These are phyloP conservation scores for Bombus pyrosoma DNA, from an alignment of 1,140 invertebrate genomes.

Conservation along the genomic window DNA sequence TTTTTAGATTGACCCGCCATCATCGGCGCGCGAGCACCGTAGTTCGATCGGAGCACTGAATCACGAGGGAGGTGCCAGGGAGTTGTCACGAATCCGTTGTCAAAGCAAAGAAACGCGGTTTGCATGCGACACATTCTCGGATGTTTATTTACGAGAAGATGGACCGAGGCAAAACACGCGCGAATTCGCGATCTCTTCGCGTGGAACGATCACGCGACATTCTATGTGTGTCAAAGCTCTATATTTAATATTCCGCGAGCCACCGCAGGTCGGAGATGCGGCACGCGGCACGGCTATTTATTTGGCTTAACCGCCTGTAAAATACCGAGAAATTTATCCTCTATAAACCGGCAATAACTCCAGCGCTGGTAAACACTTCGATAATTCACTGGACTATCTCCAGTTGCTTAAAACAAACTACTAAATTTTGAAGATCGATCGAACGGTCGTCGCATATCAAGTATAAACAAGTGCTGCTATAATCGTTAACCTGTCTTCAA, in stretches of 20 bases:
- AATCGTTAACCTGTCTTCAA: neutral
- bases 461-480: neutral
- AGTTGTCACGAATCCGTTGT: neutral
- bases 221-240: conserved; percentile 48
- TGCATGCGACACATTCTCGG: neutral
- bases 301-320: conserved; percentile 40
- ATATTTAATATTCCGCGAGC: conserved; percentile 38
- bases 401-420: conserved; percentile 31
- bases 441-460: neutral
- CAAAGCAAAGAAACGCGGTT: conserved; percentile 1
- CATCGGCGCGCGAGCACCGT: no score
- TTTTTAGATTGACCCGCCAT: no score
- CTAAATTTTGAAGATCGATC: conserved; percentile 14
- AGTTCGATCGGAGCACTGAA: neutral
- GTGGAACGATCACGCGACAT: conserved; percentile 34
- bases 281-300: conserved; percentile 27
- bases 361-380: conserved; percentile 12
- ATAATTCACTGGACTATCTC: conserved; percentile 13
- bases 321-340: conserved; percentile 35
- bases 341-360: conserved; percentile 46
- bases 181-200: neutral
- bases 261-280: neutral
- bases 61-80: neutral
- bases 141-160: conserved; percentile 20
- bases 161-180: neutral